phyloP scores from a whole-genome alignment of 2,797 vertebrate species.

The Sebastes hubbsi region DNA sequence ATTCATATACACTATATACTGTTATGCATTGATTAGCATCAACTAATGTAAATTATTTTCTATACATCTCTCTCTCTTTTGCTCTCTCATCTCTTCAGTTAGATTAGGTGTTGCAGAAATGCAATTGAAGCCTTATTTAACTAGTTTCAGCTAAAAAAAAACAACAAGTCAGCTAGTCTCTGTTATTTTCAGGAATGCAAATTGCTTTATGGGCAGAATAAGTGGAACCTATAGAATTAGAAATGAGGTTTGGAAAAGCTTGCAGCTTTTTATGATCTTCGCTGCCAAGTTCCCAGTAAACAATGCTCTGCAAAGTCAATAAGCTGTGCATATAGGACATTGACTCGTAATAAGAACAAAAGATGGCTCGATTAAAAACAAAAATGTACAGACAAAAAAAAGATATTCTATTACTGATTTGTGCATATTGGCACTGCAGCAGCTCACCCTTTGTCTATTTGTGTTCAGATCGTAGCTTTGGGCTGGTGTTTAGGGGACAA shows the following conservation, averaged over 20 bases:
- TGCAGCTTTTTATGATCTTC: slow-evolving; percentile 18
- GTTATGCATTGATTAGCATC: slow-evolving; percentile 2
- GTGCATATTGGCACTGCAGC: accelerated
- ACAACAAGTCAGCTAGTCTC: not conserved
- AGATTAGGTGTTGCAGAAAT: slow-evolving; percentile 1
- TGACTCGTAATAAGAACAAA: not conserved
- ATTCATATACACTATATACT: slow-evolving; percentile 3
- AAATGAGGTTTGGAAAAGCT: slow-evolving; percentile 11
- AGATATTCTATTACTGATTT: not conserved
- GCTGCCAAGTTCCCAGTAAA: slow-evolving; percentile 22
- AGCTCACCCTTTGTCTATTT: not conserved
- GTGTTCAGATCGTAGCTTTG: slow-evolving; percentile 90
- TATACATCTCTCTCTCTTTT: not conserved
- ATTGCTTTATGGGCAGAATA: slow-evolving; percentile 35
- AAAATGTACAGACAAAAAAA: not conserved
- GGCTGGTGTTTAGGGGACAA: slow-evolving; percentile 94
- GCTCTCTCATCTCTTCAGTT: not conserved
- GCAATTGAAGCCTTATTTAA: slow-evolving; percentile 24
- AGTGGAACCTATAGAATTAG: slow-evolving; percentile 20
- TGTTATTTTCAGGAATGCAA: slow-evolving; percentile 29
- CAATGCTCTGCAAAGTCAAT: slow-evolving; percentile 17
- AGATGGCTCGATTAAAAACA: slow-evolving; percentile 7
- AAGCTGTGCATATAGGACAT: not conserved
- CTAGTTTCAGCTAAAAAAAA: not conserved
- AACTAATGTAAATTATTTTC: not conserved